phyloP scores from a whole-genome alignment of 2,113 vertebrate genomes.

The Protomyctophum bolini region DNA sequence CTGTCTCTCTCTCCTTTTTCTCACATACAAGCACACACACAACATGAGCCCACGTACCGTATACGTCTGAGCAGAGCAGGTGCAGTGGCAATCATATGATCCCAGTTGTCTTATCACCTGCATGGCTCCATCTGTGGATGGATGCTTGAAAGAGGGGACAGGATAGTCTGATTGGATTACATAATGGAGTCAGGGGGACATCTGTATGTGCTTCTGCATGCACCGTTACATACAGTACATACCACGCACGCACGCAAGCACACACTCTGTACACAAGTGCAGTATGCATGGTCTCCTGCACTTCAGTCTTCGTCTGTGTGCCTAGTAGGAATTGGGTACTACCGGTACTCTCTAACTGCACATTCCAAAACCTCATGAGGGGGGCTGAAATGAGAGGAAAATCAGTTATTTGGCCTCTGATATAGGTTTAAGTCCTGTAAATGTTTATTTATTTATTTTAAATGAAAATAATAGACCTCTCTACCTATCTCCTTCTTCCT shows the following conservation, averaged over 20 bases:
- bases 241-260: too few relatives aligned
- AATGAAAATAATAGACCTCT: constrained; percentile 50
- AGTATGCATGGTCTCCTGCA: background rate
- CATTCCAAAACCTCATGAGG: constrained; percentile 29
- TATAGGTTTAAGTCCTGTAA: background rate
- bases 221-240: too few relatives aligned
- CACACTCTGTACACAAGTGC: too few relatives aligned
- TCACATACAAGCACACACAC: constrained; percentile 12
- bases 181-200: background rate
- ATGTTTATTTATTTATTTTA: background rate
- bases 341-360: constrained; percentile 31
- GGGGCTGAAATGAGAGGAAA: constrained; percentile 60
- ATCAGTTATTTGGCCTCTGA: background rate
- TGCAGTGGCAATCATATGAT: constrained; percentile 22
- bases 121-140: background rate
- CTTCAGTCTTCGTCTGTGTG: background rate
- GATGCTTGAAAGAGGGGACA: background rate
- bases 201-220: background rate
- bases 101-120: constrained; percentile 29
- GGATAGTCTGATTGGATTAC: background rate
- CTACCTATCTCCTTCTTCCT: constrained; percentile 36
- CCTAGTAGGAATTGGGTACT: constrained; percentile 16
- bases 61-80: constrained; percentile 1
- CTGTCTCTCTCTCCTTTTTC: constrained; percentile 20
- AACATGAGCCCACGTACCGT: constrained; percentile 23